Evolutionary conservation across 2,113 vertebrate genomes (phyloP).

Genomic region (Paedocypris sp.): DNA sequence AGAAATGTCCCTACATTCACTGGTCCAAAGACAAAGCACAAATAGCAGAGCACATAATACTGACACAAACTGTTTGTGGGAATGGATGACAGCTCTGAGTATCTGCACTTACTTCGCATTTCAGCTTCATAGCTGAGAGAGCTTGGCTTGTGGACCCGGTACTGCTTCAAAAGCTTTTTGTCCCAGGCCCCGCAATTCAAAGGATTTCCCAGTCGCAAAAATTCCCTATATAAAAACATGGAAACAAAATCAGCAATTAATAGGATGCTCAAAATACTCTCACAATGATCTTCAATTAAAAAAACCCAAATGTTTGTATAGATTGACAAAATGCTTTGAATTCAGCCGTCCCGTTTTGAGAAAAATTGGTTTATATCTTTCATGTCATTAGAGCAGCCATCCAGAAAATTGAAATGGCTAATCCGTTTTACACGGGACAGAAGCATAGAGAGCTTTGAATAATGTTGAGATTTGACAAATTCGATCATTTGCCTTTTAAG

Average conservation of each 20-base stretch:
- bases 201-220: conserved; percentile 88
- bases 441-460: conserved; percentile 13
- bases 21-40: not conserved
- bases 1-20: conserved; percentile 7
- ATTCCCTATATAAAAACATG: conserved; percentile 70
- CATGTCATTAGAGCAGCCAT: not conserved
- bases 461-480: not conserved
- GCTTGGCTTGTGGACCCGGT: conserved; percentile 91
- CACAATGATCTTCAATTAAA: too few relatives aligned
- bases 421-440: conserved; percentile 4
- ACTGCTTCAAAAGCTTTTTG: conserved; percentile 88
- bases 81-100: not conserved
- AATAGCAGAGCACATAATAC: conserved; percentile 1
- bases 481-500: not conserved
- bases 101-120: conserved; percentile 77
- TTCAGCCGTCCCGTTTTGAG: not conserved
- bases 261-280: not conserved
- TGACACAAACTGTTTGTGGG: not conserved
- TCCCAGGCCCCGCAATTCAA: conserved; percentile 97
- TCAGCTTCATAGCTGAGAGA: conserved; percentile 88
- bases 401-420: conserved; percentile 31
- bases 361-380: not conserved
- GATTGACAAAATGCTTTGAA: too few relatives aligned
- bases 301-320: too few relatives aligned
- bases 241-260: not conserved